phyloP scores from a whole-genome alignment of 2,797 vertebrate genomes.

The Limnodromus scolopaceus region DNA sequence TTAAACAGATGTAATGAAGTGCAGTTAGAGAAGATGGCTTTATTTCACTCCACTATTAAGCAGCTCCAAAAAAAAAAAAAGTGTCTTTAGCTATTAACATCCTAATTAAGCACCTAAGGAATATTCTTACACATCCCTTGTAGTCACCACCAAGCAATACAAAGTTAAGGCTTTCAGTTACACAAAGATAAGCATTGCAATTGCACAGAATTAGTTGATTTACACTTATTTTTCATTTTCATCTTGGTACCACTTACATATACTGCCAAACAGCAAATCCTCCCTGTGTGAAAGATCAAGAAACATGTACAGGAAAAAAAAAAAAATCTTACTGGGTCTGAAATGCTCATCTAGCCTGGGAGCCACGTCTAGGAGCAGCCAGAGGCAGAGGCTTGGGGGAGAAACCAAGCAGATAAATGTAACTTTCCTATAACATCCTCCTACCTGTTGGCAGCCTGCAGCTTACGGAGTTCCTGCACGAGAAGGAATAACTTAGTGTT shows the following conservation, averaged over 20 bases:
- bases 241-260: neutral
- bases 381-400: neutral
- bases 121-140: neutral
- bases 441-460: neutral
- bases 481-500: neutral
- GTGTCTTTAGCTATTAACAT: neutral
- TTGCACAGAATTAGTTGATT: neutral
- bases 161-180: neutral
- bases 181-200: neutral
- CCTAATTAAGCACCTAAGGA: neutral
- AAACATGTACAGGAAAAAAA: neutral
- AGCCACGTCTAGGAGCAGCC: neutral
- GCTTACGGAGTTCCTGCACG: neutral
- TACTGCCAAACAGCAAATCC: neutral
- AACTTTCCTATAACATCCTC: neutral
- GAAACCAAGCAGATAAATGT: neutral
- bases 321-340: neutral
- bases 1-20: neutral
- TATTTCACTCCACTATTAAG: neutral
- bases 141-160: rapidly evolving
- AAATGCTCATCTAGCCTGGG: neutral
- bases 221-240: neutral
- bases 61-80: neutral
- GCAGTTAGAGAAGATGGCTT: neutral
- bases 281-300: neutral